phyloP scores from a whole-genome alignment of 2,797 vertebrate genomes.

The Pempheris klunzingeri region DNA sequence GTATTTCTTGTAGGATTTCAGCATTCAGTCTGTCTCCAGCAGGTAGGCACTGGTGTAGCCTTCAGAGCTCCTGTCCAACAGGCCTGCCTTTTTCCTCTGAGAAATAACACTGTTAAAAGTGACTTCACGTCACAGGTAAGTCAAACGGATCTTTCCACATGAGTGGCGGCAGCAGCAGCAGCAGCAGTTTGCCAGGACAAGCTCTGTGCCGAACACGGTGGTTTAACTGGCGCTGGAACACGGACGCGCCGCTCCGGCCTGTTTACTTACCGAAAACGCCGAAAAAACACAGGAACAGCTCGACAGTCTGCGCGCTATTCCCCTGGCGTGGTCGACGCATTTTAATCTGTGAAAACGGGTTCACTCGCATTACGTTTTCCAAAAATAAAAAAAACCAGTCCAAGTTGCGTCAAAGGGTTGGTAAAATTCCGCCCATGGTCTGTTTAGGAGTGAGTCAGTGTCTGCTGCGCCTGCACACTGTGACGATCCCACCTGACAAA shows the following conservation, averaged over 20 bases:
- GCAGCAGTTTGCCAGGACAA: no score
- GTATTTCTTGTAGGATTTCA: background rate
- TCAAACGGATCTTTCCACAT: no score
- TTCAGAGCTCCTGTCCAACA: no score
- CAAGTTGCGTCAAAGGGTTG: conserved; percentile 30
- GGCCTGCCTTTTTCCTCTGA: no score
- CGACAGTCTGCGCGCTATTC: background rate
- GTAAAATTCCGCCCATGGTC: conserved; percentile 69
- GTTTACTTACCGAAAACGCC: conserved; percentile 75
- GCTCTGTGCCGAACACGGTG: no score
- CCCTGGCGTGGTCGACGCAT: conserved; percentile 56
- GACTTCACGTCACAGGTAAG: background rate
- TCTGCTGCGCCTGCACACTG: background rate
- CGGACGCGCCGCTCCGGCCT: conserved; percentile 1
- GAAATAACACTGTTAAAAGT: background rate
- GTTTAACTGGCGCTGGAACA: background rate
- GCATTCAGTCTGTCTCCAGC: background rate
- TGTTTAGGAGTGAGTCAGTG: conserved; percentile 25
- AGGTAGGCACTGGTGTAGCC: no score
- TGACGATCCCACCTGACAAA: conserved; percentile 73
- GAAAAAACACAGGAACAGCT: conserved; percentile 44
- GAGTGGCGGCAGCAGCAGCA: no score
- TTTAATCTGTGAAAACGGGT: background rate
- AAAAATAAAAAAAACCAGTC: background rate
- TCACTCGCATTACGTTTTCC: background rate